Percentiles rank a stretch among this genome's conserved stretches.
Conservation (phyloP, 2,888 invertebrate genomes). For the Trachelus iudaicus region DNA sequence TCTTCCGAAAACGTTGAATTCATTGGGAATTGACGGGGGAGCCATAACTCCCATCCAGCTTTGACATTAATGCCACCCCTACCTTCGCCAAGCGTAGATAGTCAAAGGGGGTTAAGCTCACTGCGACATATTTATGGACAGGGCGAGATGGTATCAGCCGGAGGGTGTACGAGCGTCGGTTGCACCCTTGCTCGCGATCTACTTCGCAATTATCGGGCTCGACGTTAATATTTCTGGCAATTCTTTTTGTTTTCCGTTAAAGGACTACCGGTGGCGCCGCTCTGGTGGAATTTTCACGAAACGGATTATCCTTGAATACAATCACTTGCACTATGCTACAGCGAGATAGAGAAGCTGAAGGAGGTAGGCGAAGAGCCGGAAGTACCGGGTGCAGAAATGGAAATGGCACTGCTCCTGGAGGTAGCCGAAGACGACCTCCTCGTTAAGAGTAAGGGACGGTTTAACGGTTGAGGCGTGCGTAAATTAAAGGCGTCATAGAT, state of each 20-base stretch:
- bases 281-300: neutral
- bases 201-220: constrained; percentile 65
- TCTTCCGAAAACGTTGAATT: constrained; percentile 64
- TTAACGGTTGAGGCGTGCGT: constrained; percentile 39
- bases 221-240: constrained; percentile 62
- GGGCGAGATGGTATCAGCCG: constrained; percentile 64
- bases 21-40: constrained; percentile 67
- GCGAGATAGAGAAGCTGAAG: neutral
- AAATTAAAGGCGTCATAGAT: constrained; percentile 66
- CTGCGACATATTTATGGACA: constrained; percentile 67
- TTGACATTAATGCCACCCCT: constrained; percentile 66
- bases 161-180: constrained; percentile 32
- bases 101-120: constrained; percentile 65
- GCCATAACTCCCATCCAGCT: constrained; percentile 65
- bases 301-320: neutral
- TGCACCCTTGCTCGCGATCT: constrained; percentile 57
- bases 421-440: neutral
- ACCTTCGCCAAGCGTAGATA: constrained; percentile 61
- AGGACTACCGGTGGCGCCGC: neutral
- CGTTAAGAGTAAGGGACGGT: neutral
- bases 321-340: neutral
- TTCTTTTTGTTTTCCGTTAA: neutral
- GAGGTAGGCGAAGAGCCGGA: neutral
- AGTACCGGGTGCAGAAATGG: neutral
- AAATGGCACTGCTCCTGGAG: neutral